Conservation (phyloP, 2,113 vertebrate genomes). For the Callipepla californica region DNA sequence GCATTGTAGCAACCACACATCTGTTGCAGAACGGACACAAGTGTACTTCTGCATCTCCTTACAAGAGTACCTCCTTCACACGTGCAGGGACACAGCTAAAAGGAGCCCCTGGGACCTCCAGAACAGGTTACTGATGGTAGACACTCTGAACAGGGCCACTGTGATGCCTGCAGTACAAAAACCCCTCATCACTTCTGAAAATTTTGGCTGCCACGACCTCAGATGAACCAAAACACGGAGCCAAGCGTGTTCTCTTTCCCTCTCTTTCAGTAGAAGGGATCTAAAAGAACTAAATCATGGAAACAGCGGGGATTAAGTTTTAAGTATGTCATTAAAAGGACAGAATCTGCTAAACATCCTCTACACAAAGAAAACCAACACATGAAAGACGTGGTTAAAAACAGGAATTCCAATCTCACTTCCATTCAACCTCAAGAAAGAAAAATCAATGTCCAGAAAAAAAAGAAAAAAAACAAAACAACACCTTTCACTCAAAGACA, state of each 20-base stretch:
- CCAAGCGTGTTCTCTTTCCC: not conserved
- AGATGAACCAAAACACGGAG: not conserved
- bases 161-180: accelerated
- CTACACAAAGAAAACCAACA: not conserved
- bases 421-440: not conserved
- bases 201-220: not conserved
- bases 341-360: not conserved
- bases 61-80: not conserved
- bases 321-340: not conserved
- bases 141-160: not conserved
- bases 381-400: not conserved
- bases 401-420: not conserved
- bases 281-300: not conserved
- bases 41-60: not conserved
- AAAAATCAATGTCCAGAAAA: slow-evolving; percentile 1
- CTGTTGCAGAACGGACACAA: not conserved
- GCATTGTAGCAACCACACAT: not conserved
- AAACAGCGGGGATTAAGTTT: not conserved
- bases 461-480: not conserved
- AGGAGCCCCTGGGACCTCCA: not conserved
- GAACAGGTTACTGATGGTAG: not conserved
- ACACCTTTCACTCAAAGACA: not conserved
- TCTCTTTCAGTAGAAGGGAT: not conserved
- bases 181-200: not conserved
- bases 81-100: not conserved